Base-by-base conservation (phyloP, 2,113 vertebrate species). In the Callorhinus ursinus region DNA sequence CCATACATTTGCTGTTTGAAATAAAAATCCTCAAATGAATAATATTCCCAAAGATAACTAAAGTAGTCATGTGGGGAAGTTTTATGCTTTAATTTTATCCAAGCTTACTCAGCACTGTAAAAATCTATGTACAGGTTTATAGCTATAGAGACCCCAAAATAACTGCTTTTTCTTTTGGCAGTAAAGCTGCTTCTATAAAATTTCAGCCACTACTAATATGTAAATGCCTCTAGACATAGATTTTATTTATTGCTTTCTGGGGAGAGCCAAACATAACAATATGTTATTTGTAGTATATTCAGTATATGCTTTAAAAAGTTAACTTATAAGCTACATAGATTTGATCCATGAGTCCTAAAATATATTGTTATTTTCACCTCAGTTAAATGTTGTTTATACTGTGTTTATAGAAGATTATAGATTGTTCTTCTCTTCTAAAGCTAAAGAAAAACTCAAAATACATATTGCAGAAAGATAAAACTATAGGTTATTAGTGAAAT, bases 151-250 rank as follows among this genome's bases (percentile, higher is more conserved):
- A 95, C 94, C 57, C 39, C 88, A 36, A 96, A 82, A 96, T 96
- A 98, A 97, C 93, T 76, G 9, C 81, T 57, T 42, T 90, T 93
- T 93, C 65, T 98, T 84, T 93, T 72, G 24, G 67, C 93, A 97
- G 49, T 93, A 98, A 98, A 98, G 82, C 7, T 84, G 71, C 57
- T 96, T 42, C 95, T 94, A 97, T 98, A 97, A 97, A 98, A 97
- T 96, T 86, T 97, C 39, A 95, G 81, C 76, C 55, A 57, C 72
- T 94, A 15, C 69, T 95, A 74, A 89, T 96, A 55, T 0, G 1
- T 89, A 83, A 59, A 76, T 39, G 0, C 83, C 85, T 90, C 91
- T 96, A 98, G 96, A 92, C 59, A 76, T 69, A 85, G 24, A 46
- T 97, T 97, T 98, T 98, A 97, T 97, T 1, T 61, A 84, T 33